phyloP scores from a whole-genome alignment of 2,113 vertebrate species.

The Odobenus rosmarus region DNA sequence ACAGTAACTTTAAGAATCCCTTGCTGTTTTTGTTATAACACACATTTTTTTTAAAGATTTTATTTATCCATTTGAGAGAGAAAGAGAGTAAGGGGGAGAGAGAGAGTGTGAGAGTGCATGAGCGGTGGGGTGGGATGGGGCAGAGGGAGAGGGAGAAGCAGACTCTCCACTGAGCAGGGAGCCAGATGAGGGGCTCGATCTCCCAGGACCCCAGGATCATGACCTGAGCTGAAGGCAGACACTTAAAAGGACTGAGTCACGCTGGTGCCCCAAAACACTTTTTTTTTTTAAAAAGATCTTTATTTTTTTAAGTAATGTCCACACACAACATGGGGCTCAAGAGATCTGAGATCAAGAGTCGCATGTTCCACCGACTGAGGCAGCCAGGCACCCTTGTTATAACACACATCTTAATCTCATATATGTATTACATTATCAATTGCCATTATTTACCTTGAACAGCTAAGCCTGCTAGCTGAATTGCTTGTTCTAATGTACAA shows the following conservation, averaged over 20 bases:
- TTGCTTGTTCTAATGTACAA: constrained; percentile 95
- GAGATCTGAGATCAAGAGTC: neutral
- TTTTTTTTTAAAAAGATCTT: neutral
- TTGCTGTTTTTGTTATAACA: neutral
- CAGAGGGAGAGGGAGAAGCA: too few relatives aligned
- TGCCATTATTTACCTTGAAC: constrained; percentile 93
- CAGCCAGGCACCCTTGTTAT: neutral
- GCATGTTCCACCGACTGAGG: neutral
- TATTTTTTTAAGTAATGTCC: neutral
- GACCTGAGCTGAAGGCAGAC: neutral
- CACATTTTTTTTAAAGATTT: neutral
- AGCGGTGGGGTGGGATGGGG: too few relatives aligned
- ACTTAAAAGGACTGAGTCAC: neutral
- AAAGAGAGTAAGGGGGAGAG: too few relatives aligned
- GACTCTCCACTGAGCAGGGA: too few relatives aligned
- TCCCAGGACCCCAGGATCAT: too few relatives aligned
- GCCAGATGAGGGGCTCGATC: too few relatives aligned
- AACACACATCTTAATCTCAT: neutral
- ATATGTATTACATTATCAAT: constrained; percentile 28
- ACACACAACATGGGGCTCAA: neutral
- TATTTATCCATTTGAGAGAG: neutral
- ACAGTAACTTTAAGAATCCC: constrained; percentile 15
- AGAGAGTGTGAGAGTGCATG: too few relatives aligned
- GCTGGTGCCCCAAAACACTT: neutral
- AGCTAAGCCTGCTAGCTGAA: constrained; percentile 95